Evolutionary conservation across 2,113 vertebrate genomes (phyloP).

Genomic region (Platycercus adscitus): DNA sequence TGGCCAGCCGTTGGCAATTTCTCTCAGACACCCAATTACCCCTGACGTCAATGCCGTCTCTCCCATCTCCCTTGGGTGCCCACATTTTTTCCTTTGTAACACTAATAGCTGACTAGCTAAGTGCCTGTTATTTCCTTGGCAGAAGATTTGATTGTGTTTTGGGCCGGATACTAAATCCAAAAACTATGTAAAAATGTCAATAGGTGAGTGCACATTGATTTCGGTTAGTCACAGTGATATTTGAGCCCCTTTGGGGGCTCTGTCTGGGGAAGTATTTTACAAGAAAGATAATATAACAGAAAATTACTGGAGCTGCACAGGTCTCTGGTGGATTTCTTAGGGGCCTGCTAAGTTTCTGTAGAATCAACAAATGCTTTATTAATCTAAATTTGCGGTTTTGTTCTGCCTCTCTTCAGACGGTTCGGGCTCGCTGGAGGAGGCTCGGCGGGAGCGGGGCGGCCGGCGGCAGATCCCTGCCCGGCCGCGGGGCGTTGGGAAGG

Average conservation of each 20-base stretch:
- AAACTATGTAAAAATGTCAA: conserved; percentile 89
- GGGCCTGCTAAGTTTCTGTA: conserved; percentile 85
- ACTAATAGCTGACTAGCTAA: conserved; percentile 87
- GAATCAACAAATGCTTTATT: conserved; percentile 88
- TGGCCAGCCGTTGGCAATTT: conserved; percentile 94
- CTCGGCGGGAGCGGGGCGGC: conserved; percentile 67
- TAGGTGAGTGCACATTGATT: conserved; percentile 87
- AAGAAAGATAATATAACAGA: conserved; percentile 86
- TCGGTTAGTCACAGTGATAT: conserved; percentile 85
- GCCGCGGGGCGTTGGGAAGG: neutral
- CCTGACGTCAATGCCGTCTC: conserved; percentile 94
- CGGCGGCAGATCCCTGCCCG: neutral
- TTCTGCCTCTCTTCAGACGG: conserved; percentile 79
- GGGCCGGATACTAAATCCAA: conserved; percentile 85
- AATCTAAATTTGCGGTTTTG: conserved; percentile 86
- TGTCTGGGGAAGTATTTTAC: conserved; percentile 85
- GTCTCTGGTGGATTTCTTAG: conserved; percentile 83
- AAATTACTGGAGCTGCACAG: conserved; percentile 83
- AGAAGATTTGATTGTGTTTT: conserved; percentile 85
- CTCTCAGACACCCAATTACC: conserved; percentile 93
- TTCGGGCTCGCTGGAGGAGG: conserved; percentile 77
- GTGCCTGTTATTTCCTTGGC: conserved; percentile 87
- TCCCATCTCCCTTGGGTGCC: conserved; percentile 96
- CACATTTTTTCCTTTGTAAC: conserved; percentile 87
- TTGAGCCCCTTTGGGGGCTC: conserved; percentile 83